A percentile compares a stretch with the other conserved stretches of the same genome.
These are phyloP conservation scores for Oceanites oceanicus DNA, from an alignment of 2,113 vertebrate species.

Conservation along the genomic window DNA sequence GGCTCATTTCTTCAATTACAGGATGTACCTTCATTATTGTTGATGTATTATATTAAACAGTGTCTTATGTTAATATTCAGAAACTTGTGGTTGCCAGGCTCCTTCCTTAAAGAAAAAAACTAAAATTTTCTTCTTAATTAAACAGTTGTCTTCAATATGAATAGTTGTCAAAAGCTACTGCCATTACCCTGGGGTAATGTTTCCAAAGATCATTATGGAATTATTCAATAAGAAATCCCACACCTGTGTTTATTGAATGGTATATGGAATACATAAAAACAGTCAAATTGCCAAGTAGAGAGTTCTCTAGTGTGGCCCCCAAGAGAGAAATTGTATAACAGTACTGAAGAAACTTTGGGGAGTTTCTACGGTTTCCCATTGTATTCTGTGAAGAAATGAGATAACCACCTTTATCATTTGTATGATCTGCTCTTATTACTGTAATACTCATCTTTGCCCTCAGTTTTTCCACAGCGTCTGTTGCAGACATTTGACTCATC, in stretches of 20 bases:
- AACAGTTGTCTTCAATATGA: slow-evolving; percentile 17
- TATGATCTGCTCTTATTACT: not conserved
- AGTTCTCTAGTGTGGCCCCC: not conserved
- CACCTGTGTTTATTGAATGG: not conserved
- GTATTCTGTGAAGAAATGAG: not conserved
- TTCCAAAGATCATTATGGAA: not conserved
- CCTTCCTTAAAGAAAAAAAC: not conserved
- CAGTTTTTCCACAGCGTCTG: not conserved
- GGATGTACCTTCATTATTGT: not conserved
- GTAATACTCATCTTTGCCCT: not conserved
- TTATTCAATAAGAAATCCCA: not conserved
- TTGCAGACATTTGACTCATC: not conserved
- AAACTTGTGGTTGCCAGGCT: not conserved
- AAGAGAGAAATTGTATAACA: not conserved
- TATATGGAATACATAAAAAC: not conserved
- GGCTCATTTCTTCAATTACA: slow-evolving; percentile 28
- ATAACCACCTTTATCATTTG: not conserved
- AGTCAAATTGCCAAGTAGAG: not conserved
- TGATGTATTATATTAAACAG: slow-evolving; percentile 15
- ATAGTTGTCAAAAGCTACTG: not conserved
- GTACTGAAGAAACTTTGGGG: not conserved
- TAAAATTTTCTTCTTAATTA: slow-evolving; percentile 29
- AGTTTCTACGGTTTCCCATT: not conserved
- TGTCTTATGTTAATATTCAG: slow-evolving; percentile 3
- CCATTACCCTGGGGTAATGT: not conserved